Evolutionary conservation across 2,113 vertebrate species (phyloP).

Genomic region (Engystomops pustulosus): DNA sequence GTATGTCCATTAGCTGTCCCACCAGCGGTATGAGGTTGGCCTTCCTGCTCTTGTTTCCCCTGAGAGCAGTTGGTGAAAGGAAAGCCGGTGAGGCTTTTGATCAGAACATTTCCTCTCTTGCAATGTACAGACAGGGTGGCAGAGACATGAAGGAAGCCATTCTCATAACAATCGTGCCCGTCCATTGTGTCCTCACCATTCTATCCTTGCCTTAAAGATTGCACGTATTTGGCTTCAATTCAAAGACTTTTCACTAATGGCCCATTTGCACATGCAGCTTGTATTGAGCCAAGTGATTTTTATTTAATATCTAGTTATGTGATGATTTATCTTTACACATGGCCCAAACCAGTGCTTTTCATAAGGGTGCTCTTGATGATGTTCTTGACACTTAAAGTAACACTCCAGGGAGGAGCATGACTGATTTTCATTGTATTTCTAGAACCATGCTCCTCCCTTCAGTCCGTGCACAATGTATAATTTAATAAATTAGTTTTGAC

Average conservation of each 20-base stretch:
- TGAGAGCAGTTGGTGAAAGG: conserved; percentile 37
- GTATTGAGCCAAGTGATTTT: not conserved
- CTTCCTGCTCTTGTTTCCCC: conserved; percentile 29
- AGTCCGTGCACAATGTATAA: too few relatives aligned
- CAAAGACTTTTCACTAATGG: not conserved
- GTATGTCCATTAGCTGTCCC: not conserved
- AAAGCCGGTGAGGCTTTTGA: conserved; percentile 24
- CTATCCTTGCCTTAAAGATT: not conserved
- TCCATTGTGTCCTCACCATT: conserved; percentile 34
- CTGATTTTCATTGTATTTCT: too few relatives aligned
- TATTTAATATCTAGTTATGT: not conserved
- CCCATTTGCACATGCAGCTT: not conserved
- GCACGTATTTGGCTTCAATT: conserved; percentile 13
- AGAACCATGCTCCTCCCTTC: too few relatives aligned
- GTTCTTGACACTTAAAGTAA: too few relatives aligned
- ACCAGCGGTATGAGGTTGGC: not conserved
- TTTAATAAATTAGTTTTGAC: too few relatives aligned
- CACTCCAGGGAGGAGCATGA: too few relatives aligned
- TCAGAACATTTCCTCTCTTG: conserved; percentile 42
- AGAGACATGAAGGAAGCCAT: conserved; percentile 42
- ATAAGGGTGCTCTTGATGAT: too few relatives aligned
- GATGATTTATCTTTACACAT: too few relatives aligned
- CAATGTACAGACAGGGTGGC: conserved; percentile 52
- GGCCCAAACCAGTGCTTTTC: not conserved
- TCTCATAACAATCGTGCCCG: conserved; percentile 39